Evolutionary conservation across 2,113 vertebrate genomes (phyloP).

Genomic region (Raja brachyura): DNA sequence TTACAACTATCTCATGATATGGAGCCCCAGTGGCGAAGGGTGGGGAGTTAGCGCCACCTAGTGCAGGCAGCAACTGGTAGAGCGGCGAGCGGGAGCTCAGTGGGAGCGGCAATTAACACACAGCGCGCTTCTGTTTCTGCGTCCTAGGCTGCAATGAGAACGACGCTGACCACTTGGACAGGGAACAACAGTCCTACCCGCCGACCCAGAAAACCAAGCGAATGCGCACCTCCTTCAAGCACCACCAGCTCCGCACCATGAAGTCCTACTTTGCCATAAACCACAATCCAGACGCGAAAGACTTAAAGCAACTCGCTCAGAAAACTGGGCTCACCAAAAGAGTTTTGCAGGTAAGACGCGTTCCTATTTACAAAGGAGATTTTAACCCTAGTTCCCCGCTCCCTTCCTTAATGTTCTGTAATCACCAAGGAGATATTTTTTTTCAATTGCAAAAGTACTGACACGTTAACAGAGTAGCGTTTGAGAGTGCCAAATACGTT

Average conservation of each 20-base stretch:
- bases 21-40: neutral
- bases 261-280: conserved; percentile 99
- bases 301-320: conserved; percentile 98
- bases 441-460: neutral
- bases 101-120: conserved; percentile 16
- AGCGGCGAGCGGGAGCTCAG: neutral
- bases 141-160: conserved; percentile 91
- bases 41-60: conserved; percentile 17
- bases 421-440: neutral
- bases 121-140: neutral
- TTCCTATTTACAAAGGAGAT: neutral
- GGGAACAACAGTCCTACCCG: conserved; percentile 92
- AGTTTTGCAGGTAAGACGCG: conserved; percentile 93
- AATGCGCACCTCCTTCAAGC: conserved; percentile 98
- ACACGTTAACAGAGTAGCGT: neutral
- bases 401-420: neutral
- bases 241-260: conserved; percentile 99
- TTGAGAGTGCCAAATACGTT: neutral
- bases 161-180: conserved; percentile 90
- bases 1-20: neutral
- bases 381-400: neutral
- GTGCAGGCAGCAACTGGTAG: neutral
- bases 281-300: conserved; percentile 98
- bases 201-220: conserved; percentile 97
- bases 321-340: conserved; percentile 99